These are phyloP conservation scores for Apodemus speciosus DNA, from an alignment of 2,113 vertebrate species.

Conservation along the genomic window DNA sequence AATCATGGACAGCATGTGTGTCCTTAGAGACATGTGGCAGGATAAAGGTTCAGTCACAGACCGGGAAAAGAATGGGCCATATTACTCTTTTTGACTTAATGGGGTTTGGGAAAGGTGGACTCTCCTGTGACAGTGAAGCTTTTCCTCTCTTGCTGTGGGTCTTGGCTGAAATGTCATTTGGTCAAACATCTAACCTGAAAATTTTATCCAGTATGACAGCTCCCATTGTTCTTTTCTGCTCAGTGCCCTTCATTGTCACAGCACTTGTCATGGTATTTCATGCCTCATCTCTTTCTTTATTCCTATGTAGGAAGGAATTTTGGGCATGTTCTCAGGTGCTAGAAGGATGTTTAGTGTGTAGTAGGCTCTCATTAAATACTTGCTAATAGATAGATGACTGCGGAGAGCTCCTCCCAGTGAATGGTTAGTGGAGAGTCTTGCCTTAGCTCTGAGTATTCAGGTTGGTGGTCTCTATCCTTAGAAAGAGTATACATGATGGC, in stretches of 20 bases:
- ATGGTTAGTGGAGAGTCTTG: background rate
- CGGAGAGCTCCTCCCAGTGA: background rate
- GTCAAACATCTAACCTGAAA: background rate
- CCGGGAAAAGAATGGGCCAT: background rate
- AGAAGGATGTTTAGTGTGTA: background rate
- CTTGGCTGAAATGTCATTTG: constrained; percentile 25
- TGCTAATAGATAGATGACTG: background rate
- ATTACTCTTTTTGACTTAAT: constrained; percentile 36
- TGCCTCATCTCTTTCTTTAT: background rate
- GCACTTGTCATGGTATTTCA: background rate
- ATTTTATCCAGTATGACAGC: background rate
- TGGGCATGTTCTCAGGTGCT: background rate
- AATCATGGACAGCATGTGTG: constrained; percentile 25
- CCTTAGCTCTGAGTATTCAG: background rate
- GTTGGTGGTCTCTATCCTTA: background rate
- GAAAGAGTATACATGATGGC: background rate
- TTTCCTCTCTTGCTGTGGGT: background rate
- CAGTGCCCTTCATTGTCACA: background rate
- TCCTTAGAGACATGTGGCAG: background rate
- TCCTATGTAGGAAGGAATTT: background rate
- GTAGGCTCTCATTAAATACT: background rate
- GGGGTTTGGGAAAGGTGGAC: background rate
- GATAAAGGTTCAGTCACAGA: background rate
- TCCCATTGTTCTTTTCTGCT: background rate
- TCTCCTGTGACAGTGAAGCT: background rate